These are phyloP conservation scores for Monoplex corrugatus DNA, from an alignment of 2,888 invertebrate species.

Conservation along the genomic window DNA sequence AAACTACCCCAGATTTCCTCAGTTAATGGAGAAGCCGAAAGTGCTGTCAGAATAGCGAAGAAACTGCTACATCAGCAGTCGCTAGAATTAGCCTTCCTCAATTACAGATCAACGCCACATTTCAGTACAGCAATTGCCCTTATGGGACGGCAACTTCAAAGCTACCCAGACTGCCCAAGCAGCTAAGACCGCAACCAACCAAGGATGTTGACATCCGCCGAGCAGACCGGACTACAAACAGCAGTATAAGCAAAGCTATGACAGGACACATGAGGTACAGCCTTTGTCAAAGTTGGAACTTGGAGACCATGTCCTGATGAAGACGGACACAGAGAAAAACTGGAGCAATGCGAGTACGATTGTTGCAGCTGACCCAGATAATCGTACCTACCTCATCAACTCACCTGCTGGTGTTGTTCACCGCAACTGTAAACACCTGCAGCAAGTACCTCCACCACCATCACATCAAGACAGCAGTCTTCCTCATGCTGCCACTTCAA, in stretches of 20 bases:
- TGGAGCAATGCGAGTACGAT: background rate
- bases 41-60: background rate
- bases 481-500: too few species aligned
- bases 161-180: background rate
- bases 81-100: background rate
- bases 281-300: background rate
- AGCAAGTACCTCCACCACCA: too few species aligned
- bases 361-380: background rate
- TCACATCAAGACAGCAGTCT: too few species aligned
- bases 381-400: slow-evolving; percentile 27
- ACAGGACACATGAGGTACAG: background rate
- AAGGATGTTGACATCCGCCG: background rate
- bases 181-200: background rate
- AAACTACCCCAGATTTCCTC: background rate
- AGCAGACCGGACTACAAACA: background rate
- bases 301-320: background rate
- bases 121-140: background rate
- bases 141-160: slow-evolving; percentile 2
- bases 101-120: slow-evolving; percentile 13
- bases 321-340: background rate
- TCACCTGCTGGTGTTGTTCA: background rate
- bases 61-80: background rate
- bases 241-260: background rate
- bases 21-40: background rate
- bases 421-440: background rate